Evolutionary conservation across 2,888 invertebrate species (phyloP), one percentile per base, ranked within the genome.

Genomic region (Melanchra persicariae): DNA sequence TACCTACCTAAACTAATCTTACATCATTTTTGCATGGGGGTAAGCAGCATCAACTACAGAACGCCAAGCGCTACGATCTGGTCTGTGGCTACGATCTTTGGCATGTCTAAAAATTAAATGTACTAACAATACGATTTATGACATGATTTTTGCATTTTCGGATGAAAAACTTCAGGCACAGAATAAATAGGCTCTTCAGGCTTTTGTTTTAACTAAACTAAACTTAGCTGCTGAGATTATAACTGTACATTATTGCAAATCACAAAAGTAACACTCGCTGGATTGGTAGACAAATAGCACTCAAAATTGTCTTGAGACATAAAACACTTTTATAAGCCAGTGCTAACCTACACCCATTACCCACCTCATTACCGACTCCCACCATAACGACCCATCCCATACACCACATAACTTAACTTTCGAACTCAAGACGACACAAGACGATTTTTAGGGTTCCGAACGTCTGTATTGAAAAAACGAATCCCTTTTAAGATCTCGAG

Each of bases 361-460:
- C 43, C 43, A 71, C 63, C 45, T 75, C 51, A 79, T 75, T 75
- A 75, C 47, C 71, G 45, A 24, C 45, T 30, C 12, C 34, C n/a
- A 30, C 26, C 26, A 45, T 55, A 45, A 74, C 60, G 72, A 71
- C 55, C 26, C 70, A 57, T 62, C 26, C 70, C 60, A 47, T 54
- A 54, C 24, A 62, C 26, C 30, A 30, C 52, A 37, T 59, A 72
- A 77, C 79, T 65, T 59, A 71, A 77, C 79, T 65, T 68, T 73
- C 82, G 64, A 58, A 55, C 19, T 45, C n/a, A 63, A 81, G 61
- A 68, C n/a, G 63, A 64, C 63, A 51, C 49, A 59, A 59, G 26
- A 47, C n/a, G 49, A 64, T 72, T 79, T 68, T 80, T 70, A 15
- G 40, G 40, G 40, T 15, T 40, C 40, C 40, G 15, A 37, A 37